phyloP scores from a whole-genome alignment of 2,113 vertebrate species.

The Lamprotornis superbus region DNA sequence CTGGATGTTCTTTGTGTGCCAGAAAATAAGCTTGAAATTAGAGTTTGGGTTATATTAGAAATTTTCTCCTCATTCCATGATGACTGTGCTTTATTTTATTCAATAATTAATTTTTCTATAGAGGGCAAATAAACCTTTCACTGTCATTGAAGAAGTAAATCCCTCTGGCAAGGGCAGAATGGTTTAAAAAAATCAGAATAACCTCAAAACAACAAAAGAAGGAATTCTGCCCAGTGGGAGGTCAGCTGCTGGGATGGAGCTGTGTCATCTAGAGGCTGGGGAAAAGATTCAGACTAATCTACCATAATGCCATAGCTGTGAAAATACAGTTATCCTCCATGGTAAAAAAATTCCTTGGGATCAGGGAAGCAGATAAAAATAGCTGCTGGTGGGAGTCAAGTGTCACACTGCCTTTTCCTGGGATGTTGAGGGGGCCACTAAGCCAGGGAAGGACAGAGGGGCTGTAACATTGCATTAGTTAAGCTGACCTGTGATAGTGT shows the following conservation, averaged over 20 bases:
- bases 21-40: background rate
- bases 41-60: background rate
- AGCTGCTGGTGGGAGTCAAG: background rate
- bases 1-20: too few species aligned
- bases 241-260: background rate
- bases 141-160: background rate
- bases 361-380: background rate
- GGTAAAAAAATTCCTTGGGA: background rate
- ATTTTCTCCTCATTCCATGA: background rate
- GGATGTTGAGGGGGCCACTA: accelerated
- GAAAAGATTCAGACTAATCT: background rate
- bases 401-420: background rate
- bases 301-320: background rate
- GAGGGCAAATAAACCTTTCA: background rate
- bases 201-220: background rate
- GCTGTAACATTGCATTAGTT: background rate
- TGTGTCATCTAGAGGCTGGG: background rate
- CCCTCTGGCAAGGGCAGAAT: background rate
- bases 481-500: background rate
- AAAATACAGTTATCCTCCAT: background rate
- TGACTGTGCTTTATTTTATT: background rate
- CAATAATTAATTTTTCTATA: background rate
- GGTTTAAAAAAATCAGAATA: background rate
- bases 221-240: background rate
- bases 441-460: background rate